These are phyloP conservation scores for Scaptomyza caliginosa DNA, from an alignment of 2,888 invertebrate genomes.

Conservation along the genomic window DNA sequence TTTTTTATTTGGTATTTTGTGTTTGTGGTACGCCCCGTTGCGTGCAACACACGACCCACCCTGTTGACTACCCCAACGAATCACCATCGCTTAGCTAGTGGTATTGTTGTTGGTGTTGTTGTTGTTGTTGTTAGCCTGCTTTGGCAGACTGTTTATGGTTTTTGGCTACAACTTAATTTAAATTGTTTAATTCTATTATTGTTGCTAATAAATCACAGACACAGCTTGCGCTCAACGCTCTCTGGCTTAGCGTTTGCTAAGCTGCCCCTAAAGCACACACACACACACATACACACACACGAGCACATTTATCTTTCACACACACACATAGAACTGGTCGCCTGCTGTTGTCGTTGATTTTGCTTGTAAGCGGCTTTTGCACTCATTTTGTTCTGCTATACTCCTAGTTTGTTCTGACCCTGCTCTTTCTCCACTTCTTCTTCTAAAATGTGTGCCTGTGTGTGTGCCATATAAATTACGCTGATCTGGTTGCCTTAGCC, in stretches of 20 bases:
- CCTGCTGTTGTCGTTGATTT: constrained; percentile 58
- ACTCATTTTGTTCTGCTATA: constrained; percentile 45
- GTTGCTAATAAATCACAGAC: constrained; percentile 81
- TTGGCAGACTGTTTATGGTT: constrained; percentile 79
- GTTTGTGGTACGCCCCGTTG: constrained; percentile 53
- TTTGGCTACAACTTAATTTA: constrained; percentile 83
- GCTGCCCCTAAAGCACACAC: constrained; percentile 48
- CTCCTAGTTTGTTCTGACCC: not conserved
- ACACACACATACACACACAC: constrained; percentile 32
- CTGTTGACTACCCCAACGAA: constrained; percentile 1
- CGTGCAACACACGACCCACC: constrained; percentile 25
- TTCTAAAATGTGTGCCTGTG: not conserved
- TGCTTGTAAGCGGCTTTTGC: constrained; percentile 70
- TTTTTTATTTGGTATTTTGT: constrained; percentile 20
- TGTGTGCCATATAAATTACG: constrained; percentile 60
- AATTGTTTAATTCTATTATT: constrained; percentile 83
- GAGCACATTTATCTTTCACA: constrained; percentile 70
- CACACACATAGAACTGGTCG: constrained; percentile 12
- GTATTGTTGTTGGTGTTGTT: too few relatives aligned
- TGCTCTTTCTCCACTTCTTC: constrained; percentile 13
- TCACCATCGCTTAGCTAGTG: too few relatives aligned
- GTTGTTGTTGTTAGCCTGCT: constrained; percentile 23
- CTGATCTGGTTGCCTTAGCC: constrained; percentile 60
- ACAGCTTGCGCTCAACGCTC: constrained; percentile 74
- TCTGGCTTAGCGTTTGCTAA: constrained; percentile 77